A percentile compares a stretch with the other conserved stretches of the same genome.
phyloP scores from a whole-genome alignment of 1,140 invertebrate species.

The Pseudomyrmex sp. region DNA sequence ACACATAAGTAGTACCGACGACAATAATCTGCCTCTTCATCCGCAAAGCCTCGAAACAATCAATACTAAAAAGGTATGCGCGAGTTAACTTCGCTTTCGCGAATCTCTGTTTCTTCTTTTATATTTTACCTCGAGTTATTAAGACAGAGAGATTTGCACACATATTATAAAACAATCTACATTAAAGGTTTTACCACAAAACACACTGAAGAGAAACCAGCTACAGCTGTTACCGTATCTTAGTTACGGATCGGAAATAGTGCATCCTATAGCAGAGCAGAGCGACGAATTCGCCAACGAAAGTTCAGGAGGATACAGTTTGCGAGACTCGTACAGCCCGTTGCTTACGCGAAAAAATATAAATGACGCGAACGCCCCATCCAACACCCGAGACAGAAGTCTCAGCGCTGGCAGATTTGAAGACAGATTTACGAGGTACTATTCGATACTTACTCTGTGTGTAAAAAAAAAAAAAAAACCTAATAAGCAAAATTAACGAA shows the following conservation, averaged over 20 bases:
- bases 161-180: conserved; percentile 29
- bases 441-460: neutral
- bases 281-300: conserved; percentile 88
- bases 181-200: conserved; percentile 81
- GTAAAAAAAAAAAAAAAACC: no score
- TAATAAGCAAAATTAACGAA: no score
- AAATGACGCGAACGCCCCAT: conserved; percentile 72
- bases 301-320: conserved; percentile 77
- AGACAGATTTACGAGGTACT: conserved; percentile 81
- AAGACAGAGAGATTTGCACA: conserved; percentile 13
- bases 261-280: conserved; percentile 93
- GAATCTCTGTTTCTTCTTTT: neutral
- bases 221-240: conserved; percentile 87
- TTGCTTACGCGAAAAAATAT: conserved; percentile 86
- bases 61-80: conserved; percentile 81
- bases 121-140: neutral
- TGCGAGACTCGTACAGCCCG: conserved; percentile 88
- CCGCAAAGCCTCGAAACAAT: conserved; percentile 84
- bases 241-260: conserved; percentile 91
- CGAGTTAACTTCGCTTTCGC: conserved; percentile 8
- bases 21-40: conserved; percentile 84
- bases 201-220: conserved; percentile 83
- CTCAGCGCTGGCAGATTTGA: conserved; percentile 78
- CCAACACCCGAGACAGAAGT: conserved; percentile 78
- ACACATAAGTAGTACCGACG: conserved; percentile 80